Base-by-base conservation (phyloP, 2,888 invertebrate genomes). In the Drosophila borborema region DNA sequence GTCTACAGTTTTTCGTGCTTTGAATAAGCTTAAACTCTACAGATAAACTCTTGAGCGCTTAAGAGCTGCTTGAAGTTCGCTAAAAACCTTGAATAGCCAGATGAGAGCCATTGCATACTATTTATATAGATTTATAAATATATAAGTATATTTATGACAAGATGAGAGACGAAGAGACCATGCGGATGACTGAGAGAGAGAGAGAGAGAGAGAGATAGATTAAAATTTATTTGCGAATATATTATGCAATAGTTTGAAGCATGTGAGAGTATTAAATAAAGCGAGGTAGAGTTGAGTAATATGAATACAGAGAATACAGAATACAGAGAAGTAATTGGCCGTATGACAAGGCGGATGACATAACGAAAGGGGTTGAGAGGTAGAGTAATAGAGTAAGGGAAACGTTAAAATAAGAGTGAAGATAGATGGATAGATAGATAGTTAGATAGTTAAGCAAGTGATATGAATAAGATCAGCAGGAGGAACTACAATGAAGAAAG, bases 1-100 rank as follows among this genome's bases (percentile, higher is more conserved):
- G 41, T 14, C 34, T 16, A 31, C 28, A 31, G 6, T n/a, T 69
- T 18, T 20, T n/a, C 41, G 16, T 40, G 16, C 38, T 14, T n/a
- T 53, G 34, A 20, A 49, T 45, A 34, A 34, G 36, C 18, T n/a
- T 20, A 38, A 31, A 23, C 55, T 48, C 18, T 18, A n/a, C 48
- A 48, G 58, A 43, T 71, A 59, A 63, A 43, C 23, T 53, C 48
- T 20, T 43, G 31, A 38, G 38, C 54, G 31, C n/a, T 34, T 9
- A 12, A 62, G 54, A n/a, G 18, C 43, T 45, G 4, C 58, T 58
- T 20, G 5, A 45, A 9, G 18, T 43, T 28, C 43, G 43, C 43
- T 43, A 18, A 56, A 36, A 41, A 56, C 41, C 28, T 56, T 56
- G 31, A 40, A 56, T 41, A 31, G 41, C 28, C 41, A 31, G 55